Evolutionary conservation across 1,140 invertebrate species (phyloP).

Genomic region (Bombus superbus): DNA sequence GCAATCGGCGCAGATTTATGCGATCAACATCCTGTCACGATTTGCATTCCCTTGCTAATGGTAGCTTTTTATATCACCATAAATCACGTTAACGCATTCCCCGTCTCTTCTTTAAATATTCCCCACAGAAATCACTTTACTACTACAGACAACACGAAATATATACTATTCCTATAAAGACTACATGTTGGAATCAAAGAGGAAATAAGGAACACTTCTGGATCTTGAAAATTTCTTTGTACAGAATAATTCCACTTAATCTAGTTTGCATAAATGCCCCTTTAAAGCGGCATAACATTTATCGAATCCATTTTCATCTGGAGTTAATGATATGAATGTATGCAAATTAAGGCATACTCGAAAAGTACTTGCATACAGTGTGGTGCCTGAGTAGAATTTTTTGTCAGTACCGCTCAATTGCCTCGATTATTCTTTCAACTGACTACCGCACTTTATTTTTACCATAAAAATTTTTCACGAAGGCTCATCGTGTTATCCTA

Average conservation of each 20-base stretch:
- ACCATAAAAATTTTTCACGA: background rate
- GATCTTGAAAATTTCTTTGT: background rate
- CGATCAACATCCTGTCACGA: slow-evolving; percentile 5
- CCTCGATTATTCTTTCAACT: background rate
- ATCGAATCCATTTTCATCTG: background rate
- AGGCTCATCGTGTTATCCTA: background rate
- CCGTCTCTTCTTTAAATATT: background rate
- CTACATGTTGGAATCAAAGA: background rate
- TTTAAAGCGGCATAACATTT: background rate
- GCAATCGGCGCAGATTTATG: slow-evolving; percentile 9
- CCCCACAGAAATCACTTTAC: background rate
- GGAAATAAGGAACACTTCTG: too few species aligned
- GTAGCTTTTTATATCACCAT: background rate
- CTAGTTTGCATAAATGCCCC: background rate
- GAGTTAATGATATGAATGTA: background rate
- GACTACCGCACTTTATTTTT: background rate
- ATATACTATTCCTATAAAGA: too few species aligned
- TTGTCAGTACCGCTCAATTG: background rate
- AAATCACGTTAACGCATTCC: background rate
- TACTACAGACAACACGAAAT: background rate
- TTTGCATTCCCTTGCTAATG: background rate
- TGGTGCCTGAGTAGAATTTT: background rate
- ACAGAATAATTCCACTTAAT: background rate
- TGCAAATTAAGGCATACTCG: background rate
- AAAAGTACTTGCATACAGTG: too few species aligned